Evolutionary conservation across 1,140 invertebrate genomes (phyloP).

Genomic region (Belonocnema kinseyi): DNA sequence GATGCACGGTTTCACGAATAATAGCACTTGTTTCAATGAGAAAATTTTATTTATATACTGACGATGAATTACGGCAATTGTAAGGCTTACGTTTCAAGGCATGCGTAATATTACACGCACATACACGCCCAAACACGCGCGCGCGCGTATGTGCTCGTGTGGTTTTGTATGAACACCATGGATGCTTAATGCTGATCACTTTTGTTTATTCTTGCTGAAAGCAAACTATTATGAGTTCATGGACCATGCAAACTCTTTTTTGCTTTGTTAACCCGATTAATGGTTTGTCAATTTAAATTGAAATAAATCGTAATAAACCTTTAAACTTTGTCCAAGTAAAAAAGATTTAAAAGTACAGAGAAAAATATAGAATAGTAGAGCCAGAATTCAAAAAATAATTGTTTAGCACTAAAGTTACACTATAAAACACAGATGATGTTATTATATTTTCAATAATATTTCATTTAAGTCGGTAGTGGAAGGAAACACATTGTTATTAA

Average conservation of each 20-base stretch:
- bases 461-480: too few species aligned
- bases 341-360: too few species aligned
- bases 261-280: neutral
- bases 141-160: too few species aligned
- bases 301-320: too few species aligned
- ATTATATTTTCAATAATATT: too few species aligned
- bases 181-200: neutral
- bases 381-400: too few species aligned
- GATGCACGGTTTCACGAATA: conserved; percentile 10
- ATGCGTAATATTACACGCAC: conserved; percentile 9
- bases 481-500: too few species aligned
- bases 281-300: neutral
- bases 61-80: conserved; percentile 26
- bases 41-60: conserved; percentile 10
- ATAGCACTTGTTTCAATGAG: conserved; percentile 23
- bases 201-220: conserved; percentile 16
- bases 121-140: too few species aligned
- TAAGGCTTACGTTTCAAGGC: conserved; percentile 3
- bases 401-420: too few species aligned
- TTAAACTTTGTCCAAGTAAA: too few species aligned
- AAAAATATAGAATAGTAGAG: too few species aligned
- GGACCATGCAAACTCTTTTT: neutral
- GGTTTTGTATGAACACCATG: neutral
- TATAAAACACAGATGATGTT: too few species aligned
- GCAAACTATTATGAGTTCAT: neutral